These are phyloP conservation scores for Ganaspis brasiliensis DNA, from an alignment of 2,888 invertebrate species.

Conservation along the genomic window DNA sequence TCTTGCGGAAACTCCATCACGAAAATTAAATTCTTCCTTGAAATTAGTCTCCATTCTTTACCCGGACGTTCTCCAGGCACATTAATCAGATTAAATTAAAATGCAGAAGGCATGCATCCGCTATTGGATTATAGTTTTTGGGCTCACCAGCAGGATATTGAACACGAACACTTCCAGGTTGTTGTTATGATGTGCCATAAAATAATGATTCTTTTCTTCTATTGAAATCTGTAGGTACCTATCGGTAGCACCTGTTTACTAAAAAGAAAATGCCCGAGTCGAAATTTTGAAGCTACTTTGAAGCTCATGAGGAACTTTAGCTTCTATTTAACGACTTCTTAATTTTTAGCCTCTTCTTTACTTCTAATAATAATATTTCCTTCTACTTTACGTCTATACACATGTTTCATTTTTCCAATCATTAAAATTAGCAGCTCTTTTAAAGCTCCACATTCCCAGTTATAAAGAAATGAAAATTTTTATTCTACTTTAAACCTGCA, in stretches of 20 bases:
- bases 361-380: too few relatives aligned
- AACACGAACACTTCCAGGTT: neutral
- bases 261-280: neutral
- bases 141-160: slow-evolving; percentile 3
- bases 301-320: too few relatives aligned
- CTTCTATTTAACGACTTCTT: too few relatives aligned
- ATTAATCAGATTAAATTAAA: slow-evolving; percentile 25
- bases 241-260: neutral
- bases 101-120: slow-evolving; percentile 17
- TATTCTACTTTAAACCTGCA: too few relatives aligned
- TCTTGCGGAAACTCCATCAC: neutral
- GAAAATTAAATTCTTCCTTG: slow-evolving; percentile 18
- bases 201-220: neutral
- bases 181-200: neutral
- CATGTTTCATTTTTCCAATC: too few relatives aligned
- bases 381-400: too few relatives aligned
- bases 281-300: too few relatives aligned
- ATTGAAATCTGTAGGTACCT: neutral
- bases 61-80: neutral
- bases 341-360: too few relatives aligned
- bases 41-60: neutral
- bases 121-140: slow-evolving; percentile 1
- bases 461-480: too few relatives aligned
- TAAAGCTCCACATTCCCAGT: too few relatives aligned
- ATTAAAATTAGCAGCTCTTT: too few relatives aligned